Conservation (phyloP, 1,140 invertebrate genomes). For the Trypoxylus dichotomus region DNA sequence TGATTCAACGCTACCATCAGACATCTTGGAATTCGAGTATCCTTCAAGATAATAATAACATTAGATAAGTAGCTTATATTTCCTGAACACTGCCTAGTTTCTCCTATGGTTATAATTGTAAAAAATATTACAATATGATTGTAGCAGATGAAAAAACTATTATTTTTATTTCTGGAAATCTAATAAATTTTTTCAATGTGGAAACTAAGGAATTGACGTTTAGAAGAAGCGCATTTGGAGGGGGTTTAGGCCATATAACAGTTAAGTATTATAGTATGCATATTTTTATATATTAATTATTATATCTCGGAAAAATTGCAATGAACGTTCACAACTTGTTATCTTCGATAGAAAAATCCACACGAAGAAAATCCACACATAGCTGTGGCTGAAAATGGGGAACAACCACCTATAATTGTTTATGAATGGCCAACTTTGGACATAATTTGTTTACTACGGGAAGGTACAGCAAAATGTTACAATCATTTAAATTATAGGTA, state of each 20-base stretch:
- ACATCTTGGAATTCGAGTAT: constrained; percentile 53
- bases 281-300: no score
- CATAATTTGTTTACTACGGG: constrained; percentile 69
- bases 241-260: constrained; percentile 77
- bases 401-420: constrained; percentile 77
- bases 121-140: constrained; percentile 76
- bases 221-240: constrained; percentile 70
- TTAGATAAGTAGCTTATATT: constrained; percentile 24
- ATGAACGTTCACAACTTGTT: not conserved
- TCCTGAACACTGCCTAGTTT: constrained; percentile 57
- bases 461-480: constrained; percentile 70
- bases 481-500: constrained; percentile 78
- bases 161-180: constrained; percentile 78
- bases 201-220: constrained; percentile 66
- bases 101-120: constrained; percentile 87
- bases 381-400: constrained; percentile 83
- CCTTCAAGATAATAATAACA: constrained; percentile 31
- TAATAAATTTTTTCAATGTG: constrained; percentile 76
- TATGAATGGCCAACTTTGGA: constrained; percentile 80
- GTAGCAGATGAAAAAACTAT: constrained; percentile 71
- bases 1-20: constrained; percentile 43
- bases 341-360: constrained; percentile 69
- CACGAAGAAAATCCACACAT: constrained; percentile 64
- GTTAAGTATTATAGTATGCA: constrained; percentile 61
- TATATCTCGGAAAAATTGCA: not conserved